These are phyloP conservation scores for Campopleginae sp. DNA, from an alignment of 2,888 invertebrate species.

Conservation along the genomic window DNA sequence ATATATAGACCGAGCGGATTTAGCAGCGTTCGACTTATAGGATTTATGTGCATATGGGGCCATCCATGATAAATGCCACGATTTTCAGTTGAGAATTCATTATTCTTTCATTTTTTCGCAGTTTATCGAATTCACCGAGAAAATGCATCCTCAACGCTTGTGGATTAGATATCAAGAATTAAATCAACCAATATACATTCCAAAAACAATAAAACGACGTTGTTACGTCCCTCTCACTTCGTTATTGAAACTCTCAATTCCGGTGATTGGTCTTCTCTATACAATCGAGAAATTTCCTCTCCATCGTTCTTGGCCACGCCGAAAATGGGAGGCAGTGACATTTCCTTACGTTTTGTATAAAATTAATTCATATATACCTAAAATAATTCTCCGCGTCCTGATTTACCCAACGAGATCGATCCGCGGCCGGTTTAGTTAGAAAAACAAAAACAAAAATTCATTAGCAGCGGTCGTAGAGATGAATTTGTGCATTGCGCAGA, in stretches of 20 bases:
- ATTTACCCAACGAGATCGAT: neutral
- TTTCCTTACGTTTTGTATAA: neutral
- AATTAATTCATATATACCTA: neutral
- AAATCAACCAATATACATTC: neutral
- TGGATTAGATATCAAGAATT: neutral
- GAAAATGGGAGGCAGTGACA: neutral
- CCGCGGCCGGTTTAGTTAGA: neutral
- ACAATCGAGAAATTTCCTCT: neutral
- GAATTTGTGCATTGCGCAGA: no score
- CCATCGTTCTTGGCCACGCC: neutral
- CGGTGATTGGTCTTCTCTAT: neutral
- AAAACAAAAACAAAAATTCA: no score
- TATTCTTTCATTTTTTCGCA: neutral
- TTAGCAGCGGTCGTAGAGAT: no score
- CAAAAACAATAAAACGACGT: neutral
- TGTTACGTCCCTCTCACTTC: neutral
- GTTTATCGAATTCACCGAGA: neutral
- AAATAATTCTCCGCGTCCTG: neutral
- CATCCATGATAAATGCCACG: neutral
- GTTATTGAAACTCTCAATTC: neutral
- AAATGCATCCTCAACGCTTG: neutral
- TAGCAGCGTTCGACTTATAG: slow-evolving; percentile 11
- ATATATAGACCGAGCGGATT: slow-evolving; percentile 39
- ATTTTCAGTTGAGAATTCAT: neutral
- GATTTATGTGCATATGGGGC: neutral